A percentile compares a stretch with the other conserved stretches of the same genome.
These are phyloP conservation scores for Crotalus horridus DNA, from an alignment of 2,113 vertebrate species.

Conservation along the genomic window DNA sequence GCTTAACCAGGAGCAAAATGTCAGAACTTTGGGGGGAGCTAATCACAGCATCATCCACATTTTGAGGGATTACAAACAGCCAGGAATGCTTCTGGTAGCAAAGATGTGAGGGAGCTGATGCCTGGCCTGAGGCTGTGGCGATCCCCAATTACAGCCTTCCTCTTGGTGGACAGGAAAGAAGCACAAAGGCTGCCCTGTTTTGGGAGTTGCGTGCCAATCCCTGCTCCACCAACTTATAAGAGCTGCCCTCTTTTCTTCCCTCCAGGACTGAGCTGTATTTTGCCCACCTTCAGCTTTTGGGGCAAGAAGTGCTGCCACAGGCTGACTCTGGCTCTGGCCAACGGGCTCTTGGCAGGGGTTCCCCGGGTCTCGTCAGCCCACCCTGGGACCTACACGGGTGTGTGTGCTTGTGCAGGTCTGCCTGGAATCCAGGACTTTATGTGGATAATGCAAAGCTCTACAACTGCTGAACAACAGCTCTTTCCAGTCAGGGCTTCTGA, in stretches of 20 bases:
- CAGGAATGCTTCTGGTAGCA: not conserved
- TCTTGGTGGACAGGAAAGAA: no score
- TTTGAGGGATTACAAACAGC: not conserved
- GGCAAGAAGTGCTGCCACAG: no score
- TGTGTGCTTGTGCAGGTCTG: not conserved
- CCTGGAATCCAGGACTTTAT: no score
- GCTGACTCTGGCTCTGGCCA: no score
- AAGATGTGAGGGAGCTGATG: accelerated
- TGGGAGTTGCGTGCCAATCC: no score
- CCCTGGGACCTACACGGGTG: not conserved
- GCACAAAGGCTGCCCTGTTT: not conserved
- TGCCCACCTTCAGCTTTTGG: accelerated
- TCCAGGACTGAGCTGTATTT: accelerated
- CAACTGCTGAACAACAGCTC: no score
- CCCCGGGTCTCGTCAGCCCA: not conserved
- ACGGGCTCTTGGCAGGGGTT: not conserved
- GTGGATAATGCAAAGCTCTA: no score
- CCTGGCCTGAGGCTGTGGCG: no score
- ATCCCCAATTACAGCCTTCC: no score
- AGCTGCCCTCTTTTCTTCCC: not conserved
- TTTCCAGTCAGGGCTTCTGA: not conserved
- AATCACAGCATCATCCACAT: not conserved
- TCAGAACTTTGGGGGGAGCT: not conserved
- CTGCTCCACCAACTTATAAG: no score
- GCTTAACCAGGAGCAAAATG: not conserved